Base-by-base conservation (phyloP, 2,113 vertebrate genomes). In the Merops nubicus region DNA sequence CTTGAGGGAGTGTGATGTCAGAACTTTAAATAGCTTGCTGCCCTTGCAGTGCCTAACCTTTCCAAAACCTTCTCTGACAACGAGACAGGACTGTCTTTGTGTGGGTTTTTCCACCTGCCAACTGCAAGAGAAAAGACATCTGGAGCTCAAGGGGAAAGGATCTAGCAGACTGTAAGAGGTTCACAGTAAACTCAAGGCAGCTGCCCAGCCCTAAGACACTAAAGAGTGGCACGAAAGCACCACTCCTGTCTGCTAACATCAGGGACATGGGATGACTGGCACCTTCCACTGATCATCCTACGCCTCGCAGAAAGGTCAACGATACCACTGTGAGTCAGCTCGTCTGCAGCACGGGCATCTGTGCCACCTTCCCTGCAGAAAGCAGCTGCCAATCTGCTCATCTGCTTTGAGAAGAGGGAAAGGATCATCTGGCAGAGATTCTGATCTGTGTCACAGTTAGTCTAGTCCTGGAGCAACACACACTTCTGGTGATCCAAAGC, bases 1-100 rank as follows among this genome's bases (percentile, higher is more conserved):
- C 69, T 42, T 57, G 28, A 76, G n/a, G 63, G 56, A 94, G 20
- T 68, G 65, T 91, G 77, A 95, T 69, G 43, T 93, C 85, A 93
- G 89, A 91, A 85, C 93, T 89, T 93, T 28, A 93, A 91, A 88
- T 88, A 93, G 63, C 67, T 65, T 69, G 63, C 64, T 78, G 34
- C 38, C 40, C 68, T 91, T 2, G 0, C 74, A 74, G 75, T 7
- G 33, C 20, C 68, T 69, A 83, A 59, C 68, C 68, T 91, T 87
- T 78, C 89, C 89, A 77, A 74, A 89, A n/a, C 68, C 50, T 57
- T 14, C 63, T 34, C 38, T 63, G 47, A 70, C 59, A 45, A 59
- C 0, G 0, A 69, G 57, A 48, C 31, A 70, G 42, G 81, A 26
- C 14, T 87, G 47, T 50, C 64, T 81, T 18, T 72, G 34, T 21